Conservation (phyloP, 2,113 vertebrate species). For the Corapipo altera region DNA sequence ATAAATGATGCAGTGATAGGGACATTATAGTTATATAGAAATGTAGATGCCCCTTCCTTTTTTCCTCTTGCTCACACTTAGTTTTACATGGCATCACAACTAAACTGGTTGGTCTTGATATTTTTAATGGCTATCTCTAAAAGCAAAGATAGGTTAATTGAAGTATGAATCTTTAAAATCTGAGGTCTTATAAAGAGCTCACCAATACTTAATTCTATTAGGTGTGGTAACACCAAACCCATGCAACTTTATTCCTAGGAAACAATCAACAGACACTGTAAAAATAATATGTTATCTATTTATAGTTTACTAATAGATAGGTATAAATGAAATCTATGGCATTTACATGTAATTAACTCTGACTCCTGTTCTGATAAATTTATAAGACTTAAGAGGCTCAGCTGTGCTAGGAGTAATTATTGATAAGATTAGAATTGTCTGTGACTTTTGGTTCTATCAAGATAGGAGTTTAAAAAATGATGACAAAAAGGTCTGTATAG, state of each 20-base stretch:
- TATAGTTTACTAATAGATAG: background rate
- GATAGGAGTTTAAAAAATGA: background rate
- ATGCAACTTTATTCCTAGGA: background rate
- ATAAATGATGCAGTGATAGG: background rate
- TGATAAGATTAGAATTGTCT: background rate
- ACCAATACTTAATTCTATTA: background rate
- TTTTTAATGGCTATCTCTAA: background rate
- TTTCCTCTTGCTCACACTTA: background rate
- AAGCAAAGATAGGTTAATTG: background rate
- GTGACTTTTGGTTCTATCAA: background rate
- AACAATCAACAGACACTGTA: background rate
- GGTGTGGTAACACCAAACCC: background rate
- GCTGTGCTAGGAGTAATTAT: background rate
- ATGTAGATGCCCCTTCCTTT: accelerated
- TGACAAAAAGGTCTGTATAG: background rate
- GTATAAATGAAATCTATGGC: background rate
- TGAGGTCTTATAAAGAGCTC: background rate
- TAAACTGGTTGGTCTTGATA: background rate
- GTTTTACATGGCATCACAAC: background rate
- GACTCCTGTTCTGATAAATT: background rate
- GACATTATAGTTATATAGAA: background rate
- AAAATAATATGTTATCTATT: background rate
- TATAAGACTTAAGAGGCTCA: background rate
- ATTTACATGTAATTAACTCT: background rate
- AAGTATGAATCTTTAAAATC: background rate